Base-by-base conservation (phyloP, 1,140 invertebrate species). In the Palaemon carinicauda region DNA sequence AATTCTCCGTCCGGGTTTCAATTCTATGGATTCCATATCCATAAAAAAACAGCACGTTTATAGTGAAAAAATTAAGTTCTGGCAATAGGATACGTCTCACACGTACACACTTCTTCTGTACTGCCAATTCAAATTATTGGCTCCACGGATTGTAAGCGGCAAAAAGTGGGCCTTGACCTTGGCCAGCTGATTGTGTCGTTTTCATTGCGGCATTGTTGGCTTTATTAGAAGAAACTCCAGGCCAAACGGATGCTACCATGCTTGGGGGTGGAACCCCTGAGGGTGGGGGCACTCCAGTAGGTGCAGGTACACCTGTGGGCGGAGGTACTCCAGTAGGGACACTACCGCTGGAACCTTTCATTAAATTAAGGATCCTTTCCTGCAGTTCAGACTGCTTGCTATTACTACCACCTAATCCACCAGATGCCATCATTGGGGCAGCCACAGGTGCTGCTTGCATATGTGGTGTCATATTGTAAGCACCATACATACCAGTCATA, bases 201-300 rank as follows among this genome's bases (percentile, higher is more conserved):
- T 83, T 83, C 33, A 83, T 71, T 27, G 24, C 27, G 29, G 82
- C 33, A 75, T 69, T 29, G 14, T 31, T 53, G 52, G 53, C 53
- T 73, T 83, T 83, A 51, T 50, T 83, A 29, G 84, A 33, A 74
- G 41, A 21, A n/a, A 77, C 84, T 27, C 54, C 21, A 19, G 84
- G 78, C 84, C 84, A 86, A 52, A 54, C 78, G 74, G 84, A 77
- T 56, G 84, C 77, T 78, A 86, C 84, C 84, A 86, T 86, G 50
- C 84, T 86, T 10, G 84, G 84, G 50, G 75, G 60, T 41, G 84
- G 84, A 60, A 86, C 84, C 75, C 84, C 84, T 54, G 84, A 80
- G 51, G 84, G 84, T 74, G 84, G 77, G 41, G 84, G 84, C n/a
- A 86, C 84, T 31, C 84, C 84, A 21, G 84, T 80, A n/a, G 84